phyloP scores from a whole-genome alignment of 2,888 invertebrate genomes.

The Melanchra persicariae region DNA sequence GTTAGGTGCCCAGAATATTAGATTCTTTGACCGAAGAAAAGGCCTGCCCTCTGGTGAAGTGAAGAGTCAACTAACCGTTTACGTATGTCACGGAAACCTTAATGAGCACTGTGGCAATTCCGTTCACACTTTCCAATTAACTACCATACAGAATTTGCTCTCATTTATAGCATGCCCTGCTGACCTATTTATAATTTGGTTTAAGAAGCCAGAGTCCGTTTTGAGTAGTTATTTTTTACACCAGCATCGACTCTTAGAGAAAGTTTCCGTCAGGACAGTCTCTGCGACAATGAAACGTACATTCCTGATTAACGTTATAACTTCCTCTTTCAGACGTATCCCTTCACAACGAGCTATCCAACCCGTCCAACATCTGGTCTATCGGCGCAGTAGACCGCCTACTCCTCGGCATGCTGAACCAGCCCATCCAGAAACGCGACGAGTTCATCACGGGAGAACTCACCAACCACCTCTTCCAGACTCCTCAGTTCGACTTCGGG shows the following conservation, averaged over 20 bases:
- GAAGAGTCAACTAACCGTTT: too few species aligned
- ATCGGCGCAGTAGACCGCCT: slow-evolving; percentile 95
- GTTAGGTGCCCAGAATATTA: too few species aligned
- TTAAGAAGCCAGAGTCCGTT: too few species aligned
- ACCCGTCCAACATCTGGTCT: slow-evolving; percentile 93
- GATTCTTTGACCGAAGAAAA: too few species aligned
- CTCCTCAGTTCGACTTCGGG: slow-evolving; percentile 93
- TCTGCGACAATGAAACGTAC: too few species aligned
- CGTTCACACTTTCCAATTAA: too few species aligned
- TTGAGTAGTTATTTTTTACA: too few species aligned
- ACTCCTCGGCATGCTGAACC: slow-evolving; percentile 94
- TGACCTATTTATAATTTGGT: background rate
- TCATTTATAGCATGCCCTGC: background rate
- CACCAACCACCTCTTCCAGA: slow-evolving; percentile 96
- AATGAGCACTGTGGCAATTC: too few species aligned
- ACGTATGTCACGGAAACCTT: too few species aligned
- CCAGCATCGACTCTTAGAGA: too few species aligned
- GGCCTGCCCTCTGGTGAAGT: too few species aligned
- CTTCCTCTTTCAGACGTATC: slow-evolving; percentile 92
- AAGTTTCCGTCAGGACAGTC: too few species aligned
- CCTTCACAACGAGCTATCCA: slow-evolving; percentile 94
- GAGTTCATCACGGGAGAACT: slow-evolving; percentile 95
- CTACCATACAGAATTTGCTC: background rate
- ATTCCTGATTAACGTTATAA: background rate
- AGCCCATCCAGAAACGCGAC: slow-evolving; percentile 94